Evolutionary conservation across 2,888 invertebrate genomes (phyloP).

Genomic region (Cataglyphis livida): DNA sequence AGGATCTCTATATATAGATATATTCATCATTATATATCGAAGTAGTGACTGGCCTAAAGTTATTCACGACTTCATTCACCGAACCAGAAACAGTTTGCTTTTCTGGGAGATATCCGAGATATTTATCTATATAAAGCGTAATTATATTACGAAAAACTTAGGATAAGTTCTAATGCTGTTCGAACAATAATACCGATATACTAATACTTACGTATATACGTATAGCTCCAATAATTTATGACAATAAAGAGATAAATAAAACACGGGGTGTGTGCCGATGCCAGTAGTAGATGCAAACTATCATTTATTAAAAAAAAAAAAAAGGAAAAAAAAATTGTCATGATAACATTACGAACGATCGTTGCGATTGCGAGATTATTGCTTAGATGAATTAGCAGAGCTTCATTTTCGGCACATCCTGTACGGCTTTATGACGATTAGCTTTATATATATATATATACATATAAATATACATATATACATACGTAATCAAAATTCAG

Average conservation of each 20-base stretch:
- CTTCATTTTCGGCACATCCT: constrained; percentile 59
- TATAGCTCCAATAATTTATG: constrained; percentile 79
- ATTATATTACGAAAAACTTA: constrained; percentile 76
- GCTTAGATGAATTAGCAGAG: constrained; percentile 3
- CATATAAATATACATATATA: neutral
- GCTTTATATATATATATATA: constrained; percentile 55
- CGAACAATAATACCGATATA: constrained; percentile 85
- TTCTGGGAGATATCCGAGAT: constrained; percentile 54
- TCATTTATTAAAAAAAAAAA: neutral
- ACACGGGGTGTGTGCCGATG: constrained; percentile 58
- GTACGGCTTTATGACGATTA: constrained; percentile 65
- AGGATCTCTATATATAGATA: constrained; percentile 48
- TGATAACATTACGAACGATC: constrained; percentile 4
- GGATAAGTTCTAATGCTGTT: constrained; percentile 85
- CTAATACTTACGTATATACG: constrained; percentile 78
- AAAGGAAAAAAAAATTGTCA: neutral
- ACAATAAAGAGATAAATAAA: constrained; percentile 77
- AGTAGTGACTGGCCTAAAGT: constrained; percentile 85
- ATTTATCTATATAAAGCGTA: constrained; percentile 66
- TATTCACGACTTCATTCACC: constrained; percentile 75
- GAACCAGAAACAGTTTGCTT: constrained; percentile 45
- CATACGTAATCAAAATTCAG: constrained; percentile 40
- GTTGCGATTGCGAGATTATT: neutral
- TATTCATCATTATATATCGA: constrained; percentile 78
- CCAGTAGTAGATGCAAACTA: constrained; percentile 1